Evolutionary conservation across 2,113 vertebrate species (phyloP), one percentile per base, ranked within the genome.

Genomic region (Caloenas nicobarica): DNA sequence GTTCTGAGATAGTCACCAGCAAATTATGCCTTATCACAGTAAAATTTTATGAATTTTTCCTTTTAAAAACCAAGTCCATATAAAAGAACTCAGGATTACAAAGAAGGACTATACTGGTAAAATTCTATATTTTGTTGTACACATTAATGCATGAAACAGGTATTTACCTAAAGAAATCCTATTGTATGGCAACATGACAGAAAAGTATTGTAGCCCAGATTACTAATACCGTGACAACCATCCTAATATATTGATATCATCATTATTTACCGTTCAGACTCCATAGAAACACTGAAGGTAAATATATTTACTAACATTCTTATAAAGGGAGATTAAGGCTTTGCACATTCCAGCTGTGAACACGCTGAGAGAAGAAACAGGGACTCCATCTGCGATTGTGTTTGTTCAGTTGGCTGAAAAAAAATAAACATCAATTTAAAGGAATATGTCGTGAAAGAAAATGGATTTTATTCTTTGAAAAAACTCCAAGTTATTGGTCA

Each of bases 341-440:
- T 81, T 90, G 84, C 44, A 83, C 58, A 93, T 88, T 95, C 73
- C 94, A 95, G 83, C 89, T 95, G 95, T 2, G 11, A 94, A 78
- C 48, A 34, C 19, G 46, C 73, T 86, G 61, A 44, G 80, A 76
- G 21, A 83, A 89, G 38, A 93, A 93, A 51, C 23, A 69, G 69
- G 36, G 34, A 53, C 62, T 92, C 71, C 78, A 81, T 87, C 91
- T 89, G 78, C 72, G 81, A 50, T 19, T 65, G 53, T 57, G 36
- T 60, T 97, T 94, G 54, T 58, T 96, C 58, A 60, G 28, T 40
- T 81, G 65, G 13, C 69, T 94, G 88, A 64, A 88, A 89, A 40
- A 93, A 62, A 50, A 13, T 29, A 22, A 95, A 48, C 18, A 58
- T 13, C 5, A 31, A 42, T 78, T 81, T 71, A 91, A 93, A 88